Evolutionary conservation across 2,113 vertebrate genomes (phyloP).

Genomic region (Myrmophylax atrothorax): DNA sequence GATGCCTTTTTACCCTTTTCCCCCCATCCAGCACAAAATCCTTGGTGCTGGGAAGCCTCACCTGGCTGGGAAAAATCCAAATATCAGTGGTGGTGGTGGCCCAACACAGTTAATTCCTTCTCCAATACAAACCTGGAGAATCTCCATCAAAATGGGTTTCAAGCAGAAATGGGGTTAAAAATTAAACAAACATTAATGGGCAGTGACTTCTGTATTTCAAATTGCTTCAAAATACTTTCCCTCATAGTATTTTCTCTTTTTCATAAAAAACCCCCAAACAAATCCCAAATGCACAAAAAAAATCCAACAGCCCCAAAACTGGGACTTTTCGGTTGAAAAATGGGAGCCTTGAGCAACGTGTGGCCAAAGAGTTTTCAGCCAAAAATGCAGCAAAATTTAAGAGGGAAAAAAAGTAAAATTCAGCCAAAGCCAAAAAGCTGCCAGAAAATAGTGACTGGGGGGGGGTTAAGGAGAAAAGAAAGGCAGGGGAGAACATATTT

Average conservation of each 20-base stretch:
- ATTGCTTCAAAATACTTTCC: neutral
- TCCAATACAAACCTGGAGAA: neutral
- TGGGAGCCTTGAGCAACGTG: neutral
- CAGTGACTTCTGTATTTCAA: neutral
- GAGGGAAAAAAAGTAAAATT: neutral
- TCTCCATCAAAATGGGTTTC: neutral
- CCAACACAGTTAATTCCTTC: neutral
- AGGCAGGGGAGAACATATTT: slow-evolving; percentile 4
- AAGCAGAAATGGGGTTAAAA: neutral
- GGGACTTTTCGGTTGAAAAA: neutral
- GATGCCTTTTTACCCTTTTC: neutral
- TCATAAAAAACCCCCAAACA: neutral
- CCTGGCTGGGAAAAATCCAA: neutral
- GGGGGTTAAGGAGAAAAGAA: neutral
- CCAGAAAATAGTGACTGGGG: neutral
- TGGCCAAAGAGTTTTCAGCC: neutral
- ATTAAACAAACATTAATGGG: neutral
- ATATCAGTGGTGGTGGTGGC: neutral
- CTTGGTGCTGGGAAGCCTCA: neutral
- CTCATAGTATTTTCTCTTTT: neutral
- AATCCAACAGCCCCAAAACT: neutral
- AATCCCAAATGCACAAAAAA: neutral
- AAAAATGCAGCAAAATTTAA: neutral
- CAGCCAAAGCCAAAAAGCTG: neutral
- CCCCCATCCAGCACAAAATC: neutral